Evolutionary conservation across 2,113 vertebrate genomes (phyloP).

Genomic region (Hydropotes inermis): DNA sequence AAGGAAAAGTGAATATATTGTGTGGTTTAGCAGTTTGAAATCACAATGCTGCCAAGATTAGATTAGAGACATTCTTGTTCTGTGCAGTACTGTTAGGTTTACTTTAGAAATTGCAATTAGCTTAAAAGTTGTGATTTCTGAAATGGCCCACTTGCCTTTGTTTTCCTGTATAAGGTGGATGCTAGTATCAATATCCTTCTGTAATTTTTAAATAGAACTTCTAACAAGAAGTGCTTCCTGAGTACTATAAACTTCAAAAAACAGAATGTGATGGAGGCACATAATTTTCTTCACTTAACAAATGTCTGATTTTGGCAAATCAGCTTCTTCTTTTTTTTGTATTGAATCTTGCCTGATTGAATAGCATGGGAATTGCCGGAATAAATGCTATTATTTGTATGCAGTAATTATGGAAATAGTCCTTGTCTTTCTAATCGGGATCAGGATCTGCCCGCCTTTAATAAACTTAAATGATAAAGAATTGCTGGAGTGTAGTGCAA

Average conservation of each 20-base stretch:
- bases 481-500: conserved; percentile 59
- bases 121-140: conserved; percentile 48
- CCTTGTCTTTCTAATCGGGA: conserved; percentile 78
- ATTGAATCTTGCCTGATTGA: conserved; percentile 84
- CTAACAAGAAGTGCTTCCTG: conserved; percentile 70
- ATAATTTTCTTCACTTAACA: neutral
- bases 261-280: conserved; percentile 79
- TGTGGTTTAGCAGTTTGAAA: conserved; percentile 49
- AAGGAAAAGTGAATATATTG: neutral
- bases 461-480: conserved; percentile 81
- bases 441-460: conserved; percentile 76
- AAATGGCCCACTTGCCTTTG: neutral
- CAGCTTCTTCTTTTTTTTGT: conserved; percentile 70
- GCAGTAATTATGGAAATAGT: conserved; percentile 84
- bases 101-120: conserved; percentile 58
- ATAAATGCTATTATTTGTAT: conserved; percentile 83
- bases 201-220: conserved; percentile 61
- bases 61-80: neutral
- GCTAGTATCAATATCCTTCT: conserved; percentile 30
- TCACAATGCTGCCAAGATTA: conserved; percentile 33
- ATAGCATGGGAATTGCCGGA: conserved; percentile 79
- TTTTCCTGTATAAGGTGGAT: conserved; percentile 70
- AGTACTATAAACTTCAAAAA: conserved; percentile 80
- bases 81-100: conserved; percentile 32
- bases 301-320: conserved; percentile 79